Evolutionary conservation across 2,113 vertebrate species (phyloP).

Genomic region (Neopipo cinnamomea): DNA sequence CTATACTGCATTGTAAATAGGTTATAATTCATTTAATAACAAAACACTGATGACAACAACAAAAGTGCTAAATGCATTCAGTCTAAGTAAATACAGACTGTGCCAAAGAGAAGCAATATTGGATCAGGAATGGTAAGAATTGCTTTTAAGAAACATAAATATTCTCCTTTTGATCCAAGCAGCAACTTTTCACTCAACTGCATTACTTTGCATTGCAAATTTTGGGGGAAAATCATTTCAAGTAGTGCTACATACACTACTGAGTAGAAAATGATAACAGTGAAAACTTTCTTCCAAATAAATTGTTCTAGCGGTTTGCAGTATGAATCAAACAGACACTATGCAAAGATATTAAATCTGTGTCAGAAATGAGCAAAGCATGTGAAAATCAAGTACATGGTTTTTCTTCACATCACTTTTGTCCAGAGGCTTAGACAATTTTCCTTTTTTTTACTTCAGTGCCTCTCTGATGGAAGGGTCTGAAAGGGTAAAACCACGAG

Average conservation of each 20-base stretch:
- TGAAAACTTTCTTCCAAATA: background rate
- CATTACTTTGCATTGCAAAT: background rate
- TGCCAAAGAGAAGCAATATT: background rate
- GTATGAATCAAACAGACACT: background rate
- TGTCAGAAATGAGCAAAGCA: background rate
- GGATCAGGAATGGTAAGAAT: background rate
- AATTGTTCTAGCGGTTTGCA: background rate
- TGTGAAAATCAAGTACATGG: background rate
- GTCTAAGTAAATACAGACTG: background rate
- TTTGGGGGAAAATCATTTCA: background rate
- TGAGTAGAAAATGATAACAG: background rate
- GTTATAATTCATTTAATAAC: conserved; percentile 10
- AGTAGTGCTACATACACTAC: background rate
- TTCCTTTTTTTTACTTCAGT: background rate
- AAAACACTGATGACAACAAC: background rate
- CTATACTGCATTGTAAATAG: background rate
- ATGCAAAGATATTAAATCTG: background rate
- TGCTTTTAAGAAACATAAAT: background rate
- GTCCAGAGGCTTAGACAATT: background rate
- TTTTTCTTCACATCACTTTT: background rate
- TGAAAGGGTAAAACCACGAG: background rate
- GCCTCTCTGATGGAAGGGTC: background rate
- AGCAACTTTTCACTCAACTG: background rate
- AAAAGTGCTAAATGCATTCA: background rate
- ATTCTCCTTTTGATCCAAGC: background rate